These are phyloP conservation scores for Pseudomyrmex concolor DNA, from an alignment of 1,140 invertebrate genomes.

Conservation along the genomic window DNA sequence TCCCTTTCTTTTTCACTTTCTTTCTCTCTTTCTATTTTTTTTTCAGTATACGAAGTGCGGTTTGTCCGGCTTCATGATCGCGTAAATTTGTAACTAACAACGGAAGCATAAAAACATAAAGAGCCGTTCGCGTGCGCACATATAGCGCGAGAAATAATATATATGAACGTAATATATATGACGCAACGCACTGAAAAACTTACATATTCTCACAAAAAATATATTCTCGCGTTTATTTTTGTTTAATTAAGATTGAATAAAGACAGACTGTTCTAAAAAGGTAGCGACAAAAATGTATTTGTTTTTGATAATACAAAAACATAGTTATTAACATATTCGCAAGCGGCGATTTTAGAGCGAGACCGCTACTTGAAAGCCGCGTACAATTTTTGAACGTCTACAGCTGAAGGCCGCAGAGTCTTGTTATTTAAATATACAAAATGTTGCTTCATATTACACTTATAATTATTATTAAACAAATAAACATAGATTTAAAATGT, in stretches of 20 bases:
- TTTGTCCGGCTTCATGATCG: slow-evolving; percentile 6
- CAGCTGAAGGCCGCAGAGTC: too few species aligned
- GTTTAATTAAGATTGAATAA: background rate
- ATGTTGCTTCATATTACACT: too few species aligned
- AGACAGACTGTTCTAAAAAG: too few species aligned
- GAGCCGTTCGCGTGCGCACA: background rate
- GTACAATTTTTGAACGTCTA: too few species aligned
- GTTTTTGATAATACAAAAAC: background rate
- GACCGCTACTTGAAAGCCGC: too few species aligned
- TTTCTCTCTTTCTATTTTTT: slow-evolving; percentile 4
- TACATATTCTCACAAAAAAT: slow-evolving; percentile 12
- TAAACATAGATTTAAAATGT: too few species aligned
- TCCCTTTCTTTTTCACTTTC: slow-evolving; percentile 24
- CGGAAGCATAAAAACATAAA: slow-evolving; percentile 27
- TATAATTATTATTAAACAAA: too few species aligned
- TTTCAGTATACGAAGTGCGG: background rate
- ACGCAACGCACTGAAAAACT: background rate
- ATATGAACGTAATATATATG: slow-evolving; percentile 14
- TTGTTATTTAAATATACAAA: too few species aligned
- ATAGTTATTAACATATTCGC: too few species aligned
- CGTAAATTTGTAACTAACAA: slow-evolving; percentile 27
- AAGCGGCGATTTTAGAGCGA: too few species aligned
- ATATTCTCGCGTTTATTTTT: background rate
- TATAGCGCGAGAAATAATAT: slow-evolving; percentile 24
- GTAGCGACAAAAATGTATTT: background rate